phyloP scores from a whole-genome alignment of 2,113 vertebrate species.

The Phoenicopterus ruber region DNA sequence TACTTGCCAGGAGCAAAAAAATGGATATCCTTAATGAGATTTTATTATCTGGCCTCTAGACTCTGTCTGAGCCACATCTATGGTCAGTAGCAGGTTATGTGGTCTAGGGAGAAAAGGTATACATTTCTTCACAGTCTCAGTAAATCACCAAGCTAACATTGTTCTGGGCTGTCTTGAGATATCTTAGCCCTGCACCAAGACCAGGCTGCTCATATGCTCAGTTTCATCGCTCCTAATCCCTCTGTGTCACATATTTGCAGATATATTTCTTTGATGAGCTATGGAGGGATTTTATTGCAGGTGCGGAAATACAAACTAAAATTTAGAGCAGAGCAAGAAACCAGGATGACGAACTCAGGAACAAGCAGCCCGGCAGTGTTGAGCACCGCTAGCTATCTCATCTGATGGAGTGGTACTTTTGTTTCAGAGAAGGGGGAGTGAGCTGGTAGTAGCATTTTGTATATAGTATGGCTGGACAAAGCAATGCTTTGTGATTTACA shows the following conservation, averaged over 20 bases:
- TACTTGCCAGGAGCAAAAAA: not conserved
- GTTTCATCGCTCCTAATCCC: not conserved
- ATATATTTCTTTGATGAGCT: not conserved
- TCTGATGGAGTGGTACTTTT: not conserved
- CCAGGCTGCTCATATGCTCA: not conserved
- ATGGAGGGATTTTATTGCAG: not conserved
- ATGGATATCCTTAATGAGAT: not conserved
- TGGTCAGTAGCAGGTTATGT: not conserved
- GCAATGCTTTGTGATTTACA: not conserved
- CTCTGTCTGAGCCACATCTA: not conserved
- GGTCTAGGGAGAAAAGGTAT: not conserved
- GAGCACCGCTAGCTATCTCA: not conserved
- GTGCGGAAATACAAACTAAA: not conserved
- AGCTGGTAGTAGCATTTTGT: not conserved
- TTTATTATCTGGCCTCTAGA: not conserved
- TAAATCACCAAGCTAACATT: not conserved
- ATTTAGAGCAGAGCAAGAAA: not conserved
- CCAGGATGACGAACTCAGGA: not conserved
- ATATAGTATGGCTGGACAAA: not conserved
- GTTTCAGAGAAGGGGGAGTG: not conserved
- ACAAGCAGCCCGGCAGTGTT: not conserved
- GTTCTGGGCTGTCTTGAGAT: not conserved
- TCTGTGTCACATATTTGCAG: not conserved
- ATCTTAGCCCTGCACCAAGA: not conserved
- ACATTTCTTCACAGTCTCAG: not conserved